Percentiles rank a stretch among this genome's conserved stretches.
Conservation (phyloP, 2,113 vertebrate species). For the Podocnemis expansa region DNA sequence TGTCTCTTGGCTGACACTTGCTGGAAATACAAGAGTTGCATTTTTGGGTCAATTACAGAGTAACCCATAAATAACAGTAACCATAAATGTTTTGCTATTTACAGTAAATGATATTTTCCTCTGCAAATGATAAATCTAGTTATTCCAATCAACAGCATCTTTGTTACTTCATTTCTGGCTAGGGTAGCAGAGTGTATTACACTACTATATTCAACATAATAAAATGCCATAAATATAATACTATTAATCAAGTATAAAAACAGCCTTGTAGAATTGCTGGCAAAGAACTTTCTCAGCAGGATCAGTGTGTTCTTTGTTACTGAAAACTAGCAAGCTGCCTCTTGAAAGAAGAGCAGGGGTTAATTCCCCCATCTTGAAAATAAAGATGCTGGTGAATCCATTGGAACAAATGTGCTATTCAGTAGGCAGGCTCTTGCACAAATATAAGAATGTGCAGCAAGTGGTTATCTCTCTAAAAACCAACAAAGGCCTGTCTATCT, state of each 20-base stretch:
- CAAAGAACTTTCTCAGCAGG: fast-evolving
- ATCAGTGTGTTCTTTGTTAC: neutral
- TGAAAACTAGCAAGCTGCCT: neutral
- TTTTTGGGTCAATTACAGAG: neutral
- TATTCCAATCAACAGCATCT: neutral
- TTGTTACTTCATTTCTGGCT: neutral
- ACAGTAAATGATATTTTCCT: neutral
- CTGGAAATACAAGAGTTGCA: neutral
- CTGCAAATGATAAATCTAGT: neutral
- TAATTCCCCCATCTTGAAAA: neutral
- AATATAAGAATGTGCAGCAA: neutral
- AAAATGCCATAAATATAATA: neutral
- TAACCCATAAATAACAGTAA: neutral
- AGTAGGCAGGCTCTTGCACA: neutral
- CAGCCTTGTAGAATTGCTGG: neutral
- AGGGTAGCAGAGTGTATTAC: neutral
- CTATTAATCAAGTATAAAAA: neutral
- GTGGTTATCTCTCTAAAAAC: neutral
- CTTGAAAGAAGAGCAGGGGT: neutral
- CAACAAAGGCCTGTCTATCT: neutral
- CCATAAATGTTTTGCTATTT: constrained; percentile 14
- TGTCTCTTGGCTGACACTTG: neutral
- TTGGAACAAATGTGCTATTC: neutral
- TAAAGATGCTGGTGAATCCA: too few species aligned
- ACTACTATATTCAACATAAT: neutral